phyloP scores from a whole-genome alignment of 2,888 invertebrate genomes.

The Drosophila quinaria region DNA sequence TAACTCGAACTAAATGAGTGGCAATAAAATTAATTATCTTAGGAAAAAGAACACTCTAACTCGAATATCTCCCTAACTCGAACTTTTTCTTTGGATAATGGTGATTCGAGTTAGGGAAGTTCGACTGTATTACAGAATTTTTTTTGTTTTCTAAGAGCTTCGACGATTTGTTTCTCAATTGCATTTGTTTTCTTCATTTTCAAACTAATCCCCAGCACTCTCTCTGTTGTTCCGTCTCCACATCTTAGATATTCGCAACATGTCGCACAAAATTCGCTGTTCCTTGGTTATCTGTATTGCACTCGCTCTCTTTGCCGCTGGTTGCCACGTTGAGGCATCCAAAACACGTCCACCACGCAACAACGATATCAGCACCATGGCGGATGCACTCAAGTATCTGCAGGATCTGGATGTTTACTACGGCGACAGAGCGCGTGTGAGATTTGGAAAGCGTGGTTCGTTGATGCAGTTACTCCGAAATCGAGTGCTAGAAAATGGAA shows the following conservation, averaged over 20 bases:
- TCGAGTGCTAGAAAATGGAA: conserved; percentile 73
- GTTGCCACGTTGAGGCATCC: conserved; percentile 75
- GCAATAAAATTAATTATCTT: too few species aligned
- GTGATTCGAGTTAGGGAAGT: too few species aligned
- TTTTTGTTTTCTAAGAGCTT: too few species aligned
- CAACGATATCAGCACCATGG: conserved; percentile 88
- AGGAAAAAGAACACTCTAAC: too few species aligned
- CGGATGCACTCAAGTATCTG: conserved; percentile 89
- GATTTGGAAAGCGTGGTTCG: conserved; percentile 84
- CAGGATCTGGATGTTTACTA: conserved; percentile 89
- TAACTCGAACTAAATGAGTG: too few species aligned
- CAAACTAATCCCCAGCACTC: neutral
- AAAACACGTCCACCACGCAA: conserved; percentile 85
- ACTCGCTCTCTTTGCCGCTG: conserved; percentile 65
- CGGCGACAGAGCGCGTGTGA: conserved; percentile 89
- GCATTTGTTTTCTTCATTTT: too few species aligned
- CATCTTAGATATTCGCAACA: conserved; percentile 32
- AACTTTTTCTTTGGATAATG: too few species aligned
- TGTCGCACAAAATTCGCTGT: conserved; percentile 70
- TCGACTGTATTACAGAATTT: too few species aligned
- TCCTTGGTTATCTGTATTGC: conserved; percentile 68
- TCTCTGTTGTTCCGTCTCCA: neutral
- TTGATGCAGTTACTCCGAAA: conserved; percentile 77
- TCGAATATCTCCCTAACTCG: too few species aligned
- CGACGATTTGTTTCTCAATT: too few species aligned